phyloP scores from a whole-genome alignment of 2,797 vertebrate species.

The Odontamblyopus rebecca region DNA sequence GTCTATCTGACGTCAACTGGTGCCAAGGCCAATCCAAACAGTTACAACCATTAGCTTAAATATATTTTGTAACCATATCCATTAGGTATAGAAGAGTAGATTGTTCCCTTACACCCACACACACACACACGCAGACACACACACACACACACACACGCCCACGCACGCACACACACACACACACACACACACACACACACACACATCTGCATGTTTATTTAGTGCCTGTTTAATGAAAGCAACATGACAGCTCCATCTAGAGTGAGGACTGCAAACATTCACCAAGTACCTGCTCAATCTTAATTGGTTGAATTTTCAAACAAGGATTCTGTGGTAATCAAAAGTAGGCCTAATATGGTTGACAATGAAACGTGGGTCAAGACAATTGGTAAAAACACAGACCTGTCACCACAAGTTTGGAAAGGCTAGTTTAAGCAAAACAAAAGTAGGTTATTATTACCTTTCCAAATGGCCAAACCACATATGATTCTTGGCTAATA shows the following conservation, averaged over 20 bases:
- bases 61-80: background rate
- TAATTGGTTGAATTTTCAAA: background rate
- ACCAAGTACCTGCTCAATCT: background rate
- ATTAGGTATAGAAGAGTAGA: background rate
- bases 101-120: background rate
- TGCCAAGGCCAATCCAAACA: background rate
- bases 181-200: too few relatives aligned
- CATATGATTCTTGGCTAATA: too few relatives aligned
- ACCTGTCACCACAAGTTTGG: background rate
- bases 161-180: too few relatives aligned
- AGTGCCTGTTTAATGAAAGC: background rate
- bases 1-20: conserved; percentile 3
- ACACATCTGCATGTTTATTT: background rate
- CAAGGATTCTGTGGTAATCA: background rate
- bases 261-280: conserved; percentile 1
- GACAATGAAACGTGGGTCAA: background rate
- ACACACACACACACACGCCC: too few relatives aligned
- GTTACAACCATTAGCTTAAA: background rate
- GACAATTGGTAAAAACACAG: too few relatives aligned
- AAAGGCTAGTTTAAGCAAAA: too few relatives aligned
- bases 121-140: too few relatives aligned
- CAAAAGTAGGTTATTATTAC: too few relatives aligned
- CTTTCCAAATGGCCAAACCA: too few relatives aligned
- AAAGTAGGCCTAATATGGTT: background rate
- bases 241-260: conserved; percentile 41